Evolutionary conservation across 2,113 vertebrate genomes (phyloP).

Genomic region (Baryphthengus martii): DNA sequence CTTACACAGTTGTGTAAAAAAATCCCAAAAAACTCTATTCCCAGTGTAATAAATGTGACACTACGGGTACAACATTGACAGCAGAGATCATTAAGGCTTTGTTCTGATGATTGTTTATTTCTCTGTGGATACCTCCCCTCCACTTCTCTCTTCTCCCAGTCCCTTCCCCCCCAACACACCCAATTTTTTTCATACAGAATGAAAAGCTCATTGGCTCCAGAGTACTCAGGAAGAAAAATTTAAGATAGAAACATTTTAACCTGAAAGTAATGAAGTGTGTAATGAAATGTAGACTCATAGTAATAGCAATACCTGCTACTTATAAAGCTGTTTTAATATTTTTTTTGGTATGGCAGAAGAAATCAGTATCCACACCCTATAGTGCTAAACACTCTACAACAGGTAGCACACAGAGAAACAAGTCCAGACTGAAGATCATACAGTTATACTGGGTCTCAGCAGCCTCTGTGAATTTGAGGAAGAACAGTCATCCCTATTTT

Average conservation of each 20-base stretch:
- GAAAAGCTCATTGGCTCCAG: neutral
- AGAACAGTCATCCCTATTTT: neutral
- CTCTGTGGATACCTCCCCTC: neutral
- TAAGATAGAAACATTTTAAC: neutral
- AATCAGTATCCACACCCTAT: neutral
- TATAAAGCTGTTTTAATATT: neutral
- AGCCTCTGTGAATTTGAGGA: neutral
- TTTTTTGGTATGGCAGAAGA: slow-evolving; percentile 7
- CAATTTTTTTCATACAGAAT: neutral
- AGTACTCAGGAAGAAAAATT: neutral
- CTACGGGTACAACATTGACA: slow-evolving; percentile 31
- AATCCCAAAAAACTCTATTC: neutral
- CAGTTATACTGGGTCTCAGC: neutral
- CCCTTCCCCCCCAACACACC: neutral
- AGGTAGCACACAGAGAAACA: neutral
- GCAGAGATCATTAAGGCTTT: slow-evolving; percentile 47
- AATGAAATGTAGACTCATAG: neutral
- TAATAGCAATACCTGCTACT: slow-evolving; percentile 5
- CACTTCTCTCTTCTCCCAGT: neutral
- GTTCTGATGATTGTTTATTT: slow-evolving; percentile 14
- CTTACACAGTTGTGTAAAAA: neutral
- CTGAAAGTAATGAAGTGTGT: neutral
- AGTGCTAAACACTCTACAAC: neutral
- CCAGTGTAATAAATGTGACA: slow-evolving; percentile 25
- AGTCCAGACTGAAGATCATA: neutral